These are phyloP conservation scores for Apodemia duryi DNA, from an alignment of 2,888 invertebrate genomes.

Conservation along the genomic window DNA sequence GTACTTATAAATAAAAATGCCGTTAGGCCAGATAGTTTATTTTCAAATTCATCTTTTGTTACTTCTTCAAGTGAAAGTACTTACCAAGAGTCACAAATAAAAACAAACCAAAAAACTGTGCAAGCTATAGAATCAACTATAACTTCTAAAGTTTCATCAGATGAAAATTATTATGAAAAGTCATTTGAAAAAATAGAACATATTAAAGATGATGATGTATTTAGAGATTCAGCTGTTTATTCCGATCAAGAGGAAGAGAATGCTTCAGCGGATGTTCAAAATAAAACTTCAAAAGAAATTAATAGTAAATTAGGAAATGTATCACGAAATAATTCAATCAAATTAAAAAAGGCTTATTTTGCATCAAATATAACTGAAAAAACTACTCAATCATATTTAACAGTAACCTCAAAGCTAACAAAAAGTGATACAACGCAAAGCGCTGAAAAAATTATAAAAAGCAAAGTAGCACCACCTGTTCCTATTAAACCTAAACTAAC, in stretches of 20 bases:
- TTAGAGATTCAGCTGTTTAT: conserved; percentile 91
- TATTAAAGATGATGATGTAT: conserved; percentile 83
- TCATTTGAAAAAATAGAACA: conserved; percentile 87
- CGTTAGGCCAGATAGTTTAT: conserved; percentile 71
- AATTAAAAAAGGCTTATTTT: conserved; percentile 46
- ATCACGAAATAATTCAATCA: conserved; percentile 52
- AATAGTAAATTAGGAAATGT: conserved; percentile 51
- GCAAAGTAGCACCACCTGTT: conserved; percentile 81
- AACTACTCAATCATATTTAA: conserved; percentile 41
- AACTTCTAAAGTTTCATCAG: conserved; percentile 52
- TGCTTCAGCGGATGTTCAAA: conserved; percentile 39
- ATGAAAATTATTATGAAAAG: conserved; percentile 87
- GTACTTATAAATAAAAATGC: conserved; percentile 82
- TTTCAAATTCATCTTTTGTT: conserved; percentile 79
- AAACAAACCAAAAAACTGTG: conserved; percentile 32
- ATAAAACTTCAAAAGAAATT: conserved; percentile 43
- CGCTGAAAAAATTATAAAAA: conserved; percentile 53
- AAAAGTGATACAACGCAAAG: conserved; percentile 30
- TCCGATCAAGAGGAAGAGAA: conserved; percentile 85
- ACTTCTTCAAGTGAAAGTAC: conserved; percentile 77
- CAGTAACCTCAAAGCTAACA: conserved; percentile 38
- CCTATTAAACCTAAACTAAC: conserved; percentile 80
- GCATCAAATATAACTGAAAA: conserved; percentile 43
- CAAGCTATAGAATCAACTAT: conserved; percentile 34
- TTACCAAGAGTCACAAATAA: conserved; percentile 51